Evolutionary conservation across 2,888 invertebrate species (phyloP).

Genomic region (Agapetus fuscipes): DNA sequence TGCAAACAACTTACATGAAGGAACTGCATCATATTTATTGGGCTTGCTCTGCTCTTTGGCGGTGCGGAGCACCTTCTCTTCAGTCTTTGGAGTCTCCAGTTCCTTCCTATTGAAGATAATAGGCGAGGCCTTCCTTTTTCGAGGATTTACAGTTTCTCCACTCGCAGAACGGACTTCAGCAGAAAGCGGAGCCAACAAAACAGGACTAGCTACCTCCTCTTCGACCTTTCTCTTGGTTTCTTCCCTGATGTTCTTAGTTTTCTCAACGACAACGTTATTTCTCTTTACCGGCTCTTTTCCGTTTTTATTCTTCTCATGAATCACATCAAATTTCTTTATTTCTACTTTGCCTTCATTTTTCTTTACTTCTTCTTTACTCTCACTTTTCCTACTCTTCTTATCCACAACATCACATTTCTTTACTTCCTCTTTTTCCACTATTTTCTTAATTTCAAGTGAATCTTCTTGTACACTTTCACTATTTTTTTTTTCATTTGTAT

Average conservation of each 20-base stretch:
- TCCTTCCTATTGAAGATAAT: slow-evolving; percentile 41
- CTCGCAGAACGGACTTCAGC: not conserved
- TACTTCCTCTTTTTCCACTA: not conserved
- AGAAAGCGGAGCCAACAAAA: not conserved
- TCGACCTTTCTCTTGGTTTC: not conserved
- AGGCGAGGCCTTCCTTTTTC: slow-evolving; percentile 44
- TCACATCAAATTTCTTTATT: not conserved
- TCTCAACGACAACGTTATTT: not conserved
- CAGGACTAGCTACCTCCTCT: not conserved
- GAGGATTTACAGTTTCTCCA: slow-evolving; percentile 21
- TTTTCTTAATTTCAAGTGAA: not conserved
- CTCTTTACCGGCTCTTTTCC: not conserved
- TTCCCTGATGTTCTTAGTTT: not conserved
- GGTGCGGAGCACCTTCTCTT: not conserved
- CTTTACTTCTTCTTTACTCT: not conserved
- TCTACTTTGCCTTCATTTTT: not conserved
- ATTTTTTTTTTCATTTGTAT: too few relatives aligned
- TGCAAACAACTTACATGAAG: slow-evolving; percentile 46
- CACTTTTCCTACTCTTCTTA: not conserved
- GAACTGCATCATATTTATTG: slow-evolving; percentile 48
- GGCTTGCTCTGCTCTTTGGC: too few relatives aligned
- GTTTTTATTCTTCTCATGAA: not conserved
- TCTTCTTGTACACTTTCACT: too few relatives aligned
- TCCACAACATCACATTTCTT: not conserved
- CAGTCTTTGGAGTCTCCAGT: slow-evolving; percentile 6